Conservation (phyloP, 2,797 vertebrate species). For the Cephalopachus bancanus region DNA sequence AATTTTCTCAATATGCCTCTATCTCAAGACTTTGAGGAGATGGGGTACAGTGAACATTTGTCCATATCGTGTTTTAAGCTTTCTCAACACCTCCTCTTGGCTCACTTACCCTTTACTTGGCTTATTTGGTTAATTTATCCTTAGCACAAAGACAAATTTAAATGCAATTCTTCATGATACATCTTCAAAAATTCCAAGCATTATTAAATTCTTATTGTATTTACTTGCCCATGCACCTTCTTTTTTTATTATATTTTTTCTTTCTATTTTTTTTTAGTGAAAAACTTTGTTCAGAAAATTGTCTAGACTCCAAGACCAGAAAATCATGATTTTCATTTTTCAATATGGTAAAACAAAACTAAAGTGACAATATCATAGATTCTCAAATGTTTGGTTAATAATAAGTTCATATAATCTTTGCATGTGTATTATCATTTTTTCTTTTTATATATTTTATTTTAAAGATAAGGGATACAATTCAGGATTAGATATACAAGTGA, state of each 20-base stretch:
- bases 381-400: slow-evolving; percentile 36
- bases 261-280: not conserved
- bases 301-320: not conserved
- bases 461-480: too few relatives aligned
- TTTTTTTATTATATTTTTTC: not conserved
- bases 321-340: not conserved
- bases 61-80: not conserved
- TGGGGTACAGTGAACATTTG: not conserved
- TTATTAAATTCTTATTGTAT: not conserved
- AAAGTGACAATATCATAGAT: not conserved
- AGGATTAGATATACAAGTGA: too few relatives aligned
- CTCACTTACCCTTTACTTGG: not conserved
- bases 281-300: not conserved
- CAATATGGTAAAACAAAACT: not conserved
- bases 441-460: too few relatives aligned
- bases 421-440: too few relatives aligned
- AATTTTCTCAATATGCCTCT: not conserved
- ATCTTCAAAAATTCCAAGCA: not conserved
- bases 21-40: not conserved
- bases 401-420: not conserved
- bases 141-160: not conserved
- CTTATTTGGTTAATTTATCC: not conserved
- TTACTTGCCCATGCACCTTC: not conserved
- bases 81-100: not conserved
- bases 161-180: not conserved